phyloP scores from a whole-genome alignment of 2,888 invertebrate genomes.

The Metallyticus violacea region DNA sequence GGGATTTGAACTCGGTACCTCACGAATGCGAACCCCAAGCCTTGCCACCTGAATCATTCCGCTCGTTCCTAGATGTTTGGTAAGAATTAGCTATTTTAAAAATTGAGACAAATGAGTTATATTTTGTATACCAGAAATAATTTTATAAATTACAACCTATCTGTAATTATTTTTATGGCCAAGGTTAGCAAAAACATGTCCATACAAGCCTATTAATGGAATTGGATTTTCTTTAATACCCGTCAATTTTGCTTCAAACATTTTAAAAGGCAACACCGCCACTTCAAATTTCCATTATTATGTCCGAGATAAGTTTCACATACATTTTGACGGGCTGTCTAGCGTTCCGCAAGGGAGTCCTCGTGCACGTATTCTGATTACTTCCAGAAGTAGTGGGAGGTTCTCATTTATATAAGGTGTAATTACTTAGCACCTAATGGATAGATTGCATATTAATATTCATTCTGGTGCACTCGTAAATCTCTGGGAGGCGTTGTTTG shows the following conservation, averaged over 20 bases:
- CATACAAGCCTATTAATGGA: background rate
- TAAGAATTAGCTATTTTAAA: too few relatives aligned
- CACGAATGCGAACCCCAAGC: too few relatives aligned
- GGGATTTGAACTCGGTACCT: too few relatives aligned
- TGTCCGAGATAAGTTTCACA: background rate
- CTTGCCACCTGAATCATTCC: too few relatives aligned
- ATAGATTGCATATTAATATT: background rate
- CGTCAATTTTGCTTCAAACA: background rate
- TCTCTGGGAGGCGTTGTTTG: background rate
- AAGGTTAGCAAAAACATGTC: background rate
- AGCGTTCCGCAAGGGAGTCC: background rate
- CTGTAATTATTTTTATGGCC: background rate
- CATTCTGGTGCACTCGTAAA: background rate
- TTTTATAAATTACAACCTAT: too few relatives aligned
- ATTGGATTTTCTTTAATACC: background rate
- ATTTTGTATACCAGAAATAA: too few relatives aligned
- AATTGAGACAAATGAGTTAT: too few relatives aligned
- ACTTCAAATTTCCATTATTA: background rate
- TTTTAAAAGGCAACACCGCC: background rate
- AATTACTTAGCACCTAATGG: slow-evolving; percentile 5
- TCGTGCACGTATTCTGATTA: background rate
- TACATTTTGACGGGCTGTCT: background rate
- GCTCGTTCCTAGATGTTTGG: too few relatives aligned
- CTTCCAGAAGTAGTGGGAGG: background rate
- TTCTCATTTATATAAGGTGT: background rate